Evolutionary conservation across 2,888 invertebrate species (phyloP).

Genomic region (Nysson spinosus): DNA sequence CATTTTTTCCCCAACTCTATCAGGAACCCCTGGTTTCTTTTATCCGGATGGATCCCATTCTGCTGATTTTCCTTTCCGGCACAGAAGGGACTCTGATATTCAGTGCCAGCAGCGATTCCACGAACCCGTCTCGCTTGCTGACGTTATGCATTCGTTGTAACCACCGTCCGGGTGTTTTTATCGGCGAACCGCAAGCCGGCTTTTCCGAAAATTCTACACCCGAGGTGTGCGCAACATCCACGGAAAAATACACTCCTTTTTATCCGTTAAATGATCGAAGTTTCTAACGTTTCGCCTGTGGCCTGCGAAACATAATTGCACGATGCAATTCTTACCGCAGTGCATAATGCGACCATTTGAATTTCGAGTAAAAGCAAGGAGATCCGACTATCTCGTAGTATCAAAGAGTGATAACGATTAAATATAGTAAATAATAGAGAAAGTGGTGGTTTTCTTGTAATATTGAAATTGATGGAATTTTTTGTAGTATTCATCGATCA

Average conservation of each 20-base stretch:
- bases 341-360: neutral
- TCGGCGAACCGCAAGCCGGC: neutral
- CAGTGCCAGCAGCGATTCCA: slow-evolving; percentile 24
- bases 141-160: slow-evolving; percentile 41
- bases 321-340: slow-evolving; percentile 20
- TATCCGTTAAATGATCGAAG: neutral
- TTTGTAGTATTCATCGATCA: too few relatives aligned
- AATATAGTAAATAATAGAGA: too few relatives aligned
- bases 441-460: too few relatives aligned
- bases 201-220: slow-evolving; percentile 10
- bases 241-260: too few relatives aligned
- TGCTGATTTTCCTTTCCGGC: slow-evolving; percentile 53
- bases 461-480: too few relatives aligned
- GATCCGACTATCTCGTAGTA: too few relatives aligned
- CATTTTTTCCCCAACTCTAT: neutral
- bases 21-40: neutral
- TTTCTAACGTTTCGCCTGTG: slow-evolving; percentile 6
- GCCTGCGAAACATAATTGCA: slow-evolving; percentile 3
- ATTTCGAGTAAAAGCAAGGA: neutral
- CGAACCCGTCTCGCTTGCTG: slow-evolving; percentile 33
- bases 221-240: neutral
- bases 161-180: slow-evolving; percentile 27
- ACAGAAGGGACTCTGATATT: slow-evolving; percentile 23
- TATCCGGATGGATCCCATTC: slow-evolving; percentile 39
- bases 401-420: too few relatives aligned